These are phyloP conservation scores for Mythimna lalbum DNA, from an alignment of 2,888 invertebrate species.

Conservation along the genomic window DNA sequence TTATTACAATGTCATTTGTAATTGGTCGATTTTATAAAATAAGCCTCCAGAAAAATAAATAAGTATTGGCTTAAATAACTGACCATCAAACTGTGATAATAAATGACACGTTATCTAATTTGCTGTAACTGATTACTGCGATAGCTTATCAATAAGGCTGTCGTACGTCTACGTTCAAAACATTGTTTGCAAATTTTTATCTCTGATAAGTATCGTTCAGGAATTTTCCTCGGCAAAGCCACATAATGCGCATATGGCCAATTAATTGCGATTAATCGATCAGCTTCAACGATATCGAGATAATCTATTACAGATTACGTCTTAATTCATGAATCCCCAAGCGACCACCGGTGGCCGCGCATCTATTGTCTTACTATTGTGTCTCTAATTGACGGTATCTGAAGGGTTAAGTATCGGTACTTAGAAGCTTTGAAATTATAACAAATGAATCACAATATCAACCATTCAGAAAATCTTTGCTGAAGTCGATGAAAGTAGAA, in stretches of 20 bases:
- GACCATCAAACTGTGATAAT: slow-evolving; percentile 20
- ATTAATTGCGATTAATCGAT: slow-evolving; percentile 55
- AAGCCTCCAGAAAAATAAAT: neutral
- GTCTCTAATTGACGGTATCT: no score
- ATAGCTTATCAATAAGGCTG: slow-evolving; percentile 59
- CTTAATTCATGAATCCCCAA: no score
- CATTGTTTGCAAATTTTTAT: slow-evolving; percentile 53
- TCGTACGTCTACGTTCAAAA: slow-evolving; percentile 64
- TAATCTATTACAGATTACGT: slow-evolving; percentile 21
- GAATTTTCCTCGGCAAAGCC: slow-evolving; percentile 56
- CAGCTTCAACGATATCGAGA: slow-evolving; percentile 16
- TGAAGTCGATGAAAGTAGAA: neutral
- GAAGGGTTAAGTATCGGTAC: neutral
- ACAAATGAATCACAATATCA: slow-evolving; percentile 10
- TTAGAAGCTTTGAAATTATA: slow-evolving; percentile 15
- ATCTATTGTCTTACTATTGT: no score
- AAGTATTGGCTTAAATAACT: slow-evolving; percentile 9
- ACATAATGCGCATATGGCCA: slow-evolving; percentile 38
- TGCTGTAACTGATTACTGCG: slow-evolving; percentile 26
- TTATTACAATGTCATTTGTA: neutral
- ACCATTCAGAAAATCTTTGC: neutral
- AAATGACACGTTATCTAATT: slow-evolving; percentile 37
- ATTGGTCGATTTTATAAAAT: neutral
- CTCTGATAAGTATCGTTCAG: slow-evolving; percentile 44
- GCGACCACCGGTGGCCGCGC: no score